Conservation (phyloP, 1,140 invertebrate species). For the Amphibalanus amphitrite region DNA sequence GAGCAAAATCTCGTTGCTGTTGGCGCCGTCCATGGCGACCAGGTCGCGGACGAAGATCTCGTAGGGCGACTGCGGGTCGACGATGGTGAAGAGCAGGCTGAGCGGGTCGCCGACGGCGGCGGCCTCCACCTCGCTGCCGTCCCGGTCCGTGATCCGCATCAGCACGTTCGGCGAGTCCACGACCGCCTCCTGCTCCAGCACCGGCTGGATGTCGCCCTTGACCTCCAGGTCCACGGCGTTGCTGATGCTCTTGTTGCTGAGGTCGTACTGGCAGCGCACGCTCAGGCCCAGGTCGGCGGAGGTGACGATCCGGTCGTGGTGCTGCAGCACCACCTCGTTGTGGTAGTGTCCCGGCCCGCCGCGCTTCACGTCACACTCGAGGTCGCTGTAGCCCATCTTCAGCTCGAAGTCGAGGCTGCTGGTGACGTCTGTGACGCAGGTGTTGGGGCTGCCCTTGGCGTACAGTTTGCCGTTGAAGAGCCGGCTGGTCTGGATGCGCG, state of each 20-base stretch:
- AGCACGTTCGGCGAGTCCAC: conserved; percentile 34
- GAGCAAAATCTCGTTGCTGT: conserved; percentile 32
- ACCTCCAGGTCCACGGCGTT: conserved; percentile 29
- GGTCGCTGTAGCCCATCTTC: conserved; percentile 27
- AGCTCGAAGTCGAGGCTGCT: conserved; percentile 28
- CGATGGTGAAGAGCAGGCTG: conserved; percentile 32
- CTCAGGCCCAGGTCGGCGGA: conserved; percentile 34
- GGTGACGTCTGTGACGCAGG: conserved; percentile 31
- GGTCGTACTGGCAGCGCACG: conserved; percentile 33
- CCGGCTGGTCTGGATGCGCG: conserved; percentile 31
- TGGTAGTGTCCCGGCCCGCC: conserved; percentile 27
- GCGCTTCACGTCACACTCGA: conserved; percentile 28
- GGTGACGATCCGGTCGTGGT: conserved; percentile 38
- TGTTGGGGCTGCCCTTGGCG: conserved; percentile 31
- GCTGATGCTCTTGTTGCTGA: conserved; percentile 32
- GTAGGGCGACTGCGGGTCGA: conserved; percentile 32
- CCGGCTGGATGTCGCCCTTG: conserved; percentile 20
- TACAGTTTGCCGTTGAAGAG: conserved; percentile 37
- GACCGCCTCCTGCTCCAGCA: conserved; percentile 28
- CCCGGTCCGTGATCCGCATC: conserved; percentile 33
- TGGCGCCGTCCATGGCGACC: conserved; percentile 34
- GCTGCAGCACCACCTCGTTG: conserved; percentile 29
- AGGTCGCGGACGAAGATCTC: conserved; percentile 38
- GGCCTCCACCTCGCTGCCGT: conserved; percentile 29
- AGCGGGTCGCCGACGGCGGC: conserved; percentile 34